Evolutionary conservation across 2,113 vertebrate genomes (phyloP).

Genomic region (Triplophysa rosa): DNA sequence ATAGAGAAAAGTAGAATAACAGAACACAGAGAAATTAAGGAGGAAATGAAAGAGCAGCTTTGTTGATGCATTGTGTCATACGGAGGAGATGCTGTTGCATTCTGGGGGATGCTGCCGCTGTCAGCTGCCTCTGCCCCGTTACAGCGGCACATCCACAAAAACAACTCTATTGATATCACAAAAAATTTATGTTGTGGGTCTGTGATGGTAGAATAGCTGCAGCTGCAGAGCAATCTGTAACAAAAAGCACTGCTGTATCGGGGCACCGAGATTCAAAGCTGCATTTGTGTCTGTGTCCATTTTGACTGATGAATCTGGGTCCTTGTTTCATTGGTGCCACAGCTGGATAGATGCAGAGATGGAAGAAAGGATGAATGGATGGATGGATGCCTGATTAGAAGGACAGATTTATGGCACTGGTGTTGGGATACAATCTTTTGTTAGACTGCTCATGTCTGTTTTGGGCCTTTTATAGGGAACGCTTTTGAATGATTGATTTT

Average conservation of each 20-base stretch:
- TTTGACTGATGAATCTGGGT: neutral
- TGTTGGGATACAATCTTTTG: constrained; percentile 57
- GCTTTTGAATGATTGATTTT: constrained; percentile 41
- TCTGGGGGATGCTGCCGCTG: neutral
- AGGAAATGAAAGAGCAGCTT: constrained; percentile 32
- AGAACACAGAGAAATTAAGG: neutral
- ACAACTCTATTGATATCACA: constrained; percentile 4
- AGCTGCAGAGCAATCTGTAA: constrained; percentile 68
- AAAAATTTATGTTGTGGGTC: constrained; percentile 6
- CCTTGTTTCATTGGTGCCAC: neutral
- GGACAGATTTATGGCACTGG: constrained; percentile 55
- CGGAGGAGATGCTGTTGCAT: neutral
- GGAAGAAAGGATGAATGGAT: constrained; percentile 11
- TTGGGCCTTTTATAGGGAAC: constrained; percentile 34
- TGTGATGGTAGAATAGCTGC: constrained; percentile 64
- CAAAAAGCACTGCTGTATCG: constrained; percentile 69
- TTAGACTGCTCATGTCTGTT: constrained; percentile 19
- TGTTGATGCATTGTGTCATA: constrained; percentile 48
- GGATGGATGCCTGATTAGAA: constrained; percentile 12
- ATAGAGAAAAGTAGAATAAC: neutral
- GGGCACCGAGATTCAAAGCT: constrained; percentile 36
- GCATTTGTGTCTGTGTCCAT: constrained; percentile 6
- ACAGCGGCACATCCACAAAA: neutral
- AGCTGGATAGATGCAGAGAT: neutral
- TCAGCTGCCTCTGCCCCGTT: neutral